These are phyloP conservation scores for Sylvicapra grimmia DNA, from an alignment of 2,113 vertebrate genomes.

Conservation along the genomic window DNA sequence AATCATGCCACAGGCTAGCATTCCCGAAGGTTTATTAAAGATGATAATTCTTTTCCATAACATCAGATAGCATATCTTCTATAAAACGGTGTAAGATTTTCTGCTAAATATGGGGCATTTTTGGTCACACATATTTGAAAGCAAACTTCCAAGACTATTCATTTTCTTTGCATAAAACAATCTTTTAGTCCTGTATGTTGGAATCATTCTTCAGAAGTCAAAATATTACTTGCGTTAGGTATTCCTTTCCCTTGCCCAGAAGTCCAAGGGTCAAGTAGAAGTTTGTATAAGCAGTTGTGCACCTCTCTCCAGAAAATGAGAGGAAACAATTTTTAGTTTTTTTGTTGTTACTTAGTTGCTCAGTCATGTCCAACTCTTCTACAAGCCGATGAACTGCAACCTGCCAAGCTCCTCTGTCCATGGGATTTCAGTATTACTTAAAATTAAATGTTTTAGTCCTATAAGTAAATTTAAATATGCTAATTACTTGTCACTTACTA, in stretches of 20 bases:
- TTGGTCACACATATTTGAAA: not conserved
- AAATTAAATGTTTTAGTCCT: not conserved
- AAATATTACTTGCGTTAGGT: not conserved
- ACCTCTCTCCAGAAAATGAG: not conserved
- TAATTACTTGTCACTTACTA: not conserved
- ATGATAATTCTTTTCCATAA: not conserved
- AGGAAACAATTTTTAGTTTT: not conserved
- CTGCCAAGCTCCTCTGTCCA: not conserved
- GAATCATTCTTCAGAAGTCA: not conserved
- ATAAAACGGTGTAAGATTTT: not conserved
- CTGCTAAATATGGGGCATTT: not conserved
- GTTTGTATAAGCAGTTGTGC: not conserved
- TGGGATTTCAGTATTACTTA: not conserved
- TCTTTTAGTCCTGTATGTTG: not conserved
- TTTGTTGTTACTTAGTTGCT: not conserved
- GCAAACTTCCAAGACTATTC: not conserved
- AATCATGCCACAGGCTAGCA: not conserved
- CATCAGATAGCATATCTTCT: not conserved
- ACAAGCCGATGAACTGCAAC: not conserved
- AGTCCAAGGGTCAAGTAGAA: not conserved
- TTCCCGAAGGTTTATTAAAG: not conserved
- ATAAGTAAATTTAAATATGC: not conserved
- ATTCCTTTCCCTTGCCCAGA: not conserved
- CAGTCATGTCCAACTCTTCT: not conserved
- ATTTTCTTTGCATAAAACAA: not conserved